Conservation (phyloP, 1,140 invertebrate species). For the Cydia splendana region DNA sequence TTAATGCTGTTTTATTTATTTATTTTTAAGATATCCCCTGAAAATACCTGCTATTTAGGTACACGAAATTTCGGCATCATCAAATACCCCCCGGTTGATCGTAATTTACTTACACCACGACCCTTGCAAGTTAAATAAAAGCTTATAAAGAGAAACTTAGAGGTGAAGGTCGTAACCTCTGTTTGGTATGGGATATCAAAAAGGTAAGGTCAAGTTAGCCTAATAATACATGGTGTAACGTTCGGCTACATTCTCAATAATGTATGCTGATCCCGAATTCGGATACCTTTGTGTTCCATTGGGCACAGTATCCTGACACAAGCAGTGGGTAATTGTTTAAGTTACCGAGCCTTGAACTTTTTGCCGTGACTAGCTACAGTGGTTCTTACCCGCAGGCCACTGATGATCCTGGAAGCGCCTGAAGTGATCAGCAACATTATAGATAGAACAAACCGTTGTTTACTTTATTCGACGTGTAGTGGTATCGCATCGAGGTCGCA, state of each 20-base stretch:
- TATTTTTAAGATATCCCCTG: no score
- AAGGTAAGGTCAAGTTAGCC: not conserved
- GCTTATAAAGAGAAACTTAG: not conserved
- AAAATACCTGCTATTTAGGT: no score
- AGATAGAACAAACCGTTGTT: no score
- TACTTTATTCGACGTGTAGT: no score
- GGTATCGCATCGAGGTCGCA: no score
- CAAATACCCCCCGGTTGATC: not conserved
- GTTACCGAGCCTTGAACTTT: no score
- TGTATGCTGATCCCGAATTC: not conserved
- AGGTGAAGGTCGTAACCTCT: not conserved
- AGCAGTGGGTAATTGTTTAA: not conserved
- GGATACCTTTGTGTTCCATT: not conserved
- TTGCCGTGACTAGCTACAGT: no score
- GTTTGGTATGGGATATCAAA: not conserved
- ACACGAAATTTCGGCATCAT: no score
- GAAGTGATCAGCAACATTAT: no score
- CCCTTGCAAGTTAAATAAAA: not conserved
- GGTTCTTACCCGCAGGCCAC: no score
- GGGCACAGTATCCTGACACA: not conserved
- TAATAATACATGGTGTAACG: slow-evolving; percentile 1
- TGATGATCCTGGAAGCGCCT: no score
- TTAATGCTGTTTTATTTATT: no score
- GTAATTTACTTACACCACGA: not conserved
- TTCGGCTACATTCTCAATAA: not conserved